These are phyloP conservation scores for Dasyornis broadbenti DNA, from an alignment of 2,113 vertebrate genomes.

Conservation along the genomic window DNA sequence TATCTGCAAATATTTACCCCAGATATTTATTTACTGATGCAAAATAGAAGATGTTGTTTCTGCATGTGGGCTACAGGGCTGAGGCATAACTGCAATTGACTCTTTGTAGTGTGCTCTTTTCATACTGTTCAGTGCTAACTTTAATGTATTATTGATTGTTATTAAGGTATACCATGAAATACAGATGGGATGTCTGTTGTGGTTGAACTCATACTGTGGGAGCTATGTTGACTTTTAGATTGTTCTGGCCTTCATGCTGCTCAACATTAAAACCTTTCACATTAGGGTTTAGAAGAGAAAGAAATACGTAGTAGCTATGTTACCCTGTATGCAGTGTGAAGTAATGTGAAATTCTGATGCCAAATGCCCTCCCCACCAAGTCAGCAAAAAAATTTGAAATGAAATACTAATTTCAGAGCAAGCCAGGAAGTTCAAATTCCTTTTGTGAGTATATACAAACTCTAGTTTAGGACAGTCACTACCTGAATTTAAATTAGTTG, in stretches of 20 bases:
- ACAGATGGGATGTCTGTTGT: background rate
- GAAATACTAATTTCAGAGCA: background rate
- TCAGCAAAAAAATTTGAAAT: slow-evolving; percentile 1
- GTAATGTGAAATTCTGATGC: background rate
- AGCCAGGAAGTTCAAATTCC: slow-evolving; percentile 11
- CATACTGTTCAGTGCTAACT: background rate
- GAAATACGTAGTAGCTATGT: background rate
- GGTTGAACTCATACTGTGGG: slow-evolving; percentile 19
- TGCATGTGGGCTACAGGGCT: background rate
- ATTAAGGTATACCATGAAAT: slow-evolving; percentile 24
- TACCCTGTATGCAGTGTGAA: background rate
- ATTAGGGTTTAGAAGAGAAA: background rate
- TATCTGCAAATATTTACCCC: background rate
- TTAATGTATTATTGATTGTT: slow-evolving; percentile 52
- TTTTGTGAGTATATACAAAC: background rate
- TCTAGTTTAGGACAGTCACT: background rate
- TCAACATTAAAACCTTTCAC: slow-evolving; percentile 26
- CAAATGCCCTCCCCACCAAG: background rate
- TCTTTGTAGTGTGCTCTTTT: background rate
- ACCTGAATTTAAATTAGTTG: slow-evolving; percentile 5
- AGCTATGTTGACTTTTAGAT: slow-evolving; percentile 15
- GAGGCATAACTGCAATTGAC: background rate
- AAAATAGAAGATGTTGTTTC: background rate
- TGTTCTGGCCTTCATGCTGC: slow-evolving; percentile 16
- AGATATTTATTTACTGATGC: background rate